A percentile compares a stretch with the other conserved stretches of the same genome.
Conservation (phyloP, 2,888 invertebrate genomes). For the Nemoura dubitans region DNA sequence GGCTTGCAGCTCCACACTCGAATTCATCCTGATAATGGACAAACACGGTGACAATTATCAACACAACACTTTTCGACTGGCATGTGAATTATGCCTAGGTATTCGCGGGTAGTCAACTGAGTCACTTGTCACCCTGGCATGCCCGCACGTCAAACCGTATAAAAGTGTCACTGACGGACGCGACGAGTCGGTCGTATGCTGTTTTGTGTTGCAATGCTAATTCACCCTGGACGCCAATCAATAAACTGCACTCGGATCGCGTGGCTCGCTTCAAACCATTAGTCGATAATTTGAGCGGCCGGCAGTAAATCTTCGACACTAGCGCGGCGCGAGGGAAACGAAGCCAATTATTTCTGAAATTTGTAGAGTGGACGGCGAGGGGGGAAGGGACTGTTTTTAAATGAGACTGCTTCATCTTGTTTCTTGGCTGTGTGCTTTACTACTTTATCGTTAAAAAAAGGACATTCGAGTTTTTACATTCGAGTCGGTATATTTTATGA, state of each 20-base stretch:
- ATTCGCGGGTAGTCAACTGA: not conserved
- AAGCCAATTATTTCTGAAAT: not conserved
- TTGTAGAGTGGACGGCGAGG: no score
- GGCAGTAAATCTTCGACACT: not conserved
- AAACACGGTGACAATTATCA: not conserved
- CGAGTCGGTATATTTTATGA: no score
- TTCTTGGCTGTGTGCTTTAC: no score
- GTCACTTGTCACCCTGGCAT: not conserved
- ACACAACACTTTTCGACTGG: not conserved
- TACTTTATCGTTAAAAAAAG: no score
- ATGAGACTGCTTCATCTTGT: no score
- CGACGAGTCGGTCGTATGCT: not conserved
- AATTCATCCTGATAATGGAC: conserved; percentile 3
- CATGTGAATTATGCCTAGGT: not conserved
- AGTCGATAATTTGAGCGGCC: not conserved
- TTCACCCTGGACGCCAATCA: not conserved
- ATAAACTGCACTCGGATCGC: not conserved
- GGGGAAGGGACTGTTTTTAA: no score
- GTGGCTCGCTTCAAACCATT: not conserved
- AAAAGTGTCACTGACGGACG: not conserved
- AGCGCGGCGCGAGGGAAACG: not conserved
- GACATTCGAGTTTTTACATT: no score
- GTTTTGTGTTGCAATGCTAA: not conserved
- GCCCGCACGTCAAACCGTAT: not conserved
- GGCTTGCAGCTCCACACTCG: conserved; percentile 44